phyloP scores from a whole-genome alignment of 2,888 invertebrate species.

The Acanthopleura granulata region DNA sequence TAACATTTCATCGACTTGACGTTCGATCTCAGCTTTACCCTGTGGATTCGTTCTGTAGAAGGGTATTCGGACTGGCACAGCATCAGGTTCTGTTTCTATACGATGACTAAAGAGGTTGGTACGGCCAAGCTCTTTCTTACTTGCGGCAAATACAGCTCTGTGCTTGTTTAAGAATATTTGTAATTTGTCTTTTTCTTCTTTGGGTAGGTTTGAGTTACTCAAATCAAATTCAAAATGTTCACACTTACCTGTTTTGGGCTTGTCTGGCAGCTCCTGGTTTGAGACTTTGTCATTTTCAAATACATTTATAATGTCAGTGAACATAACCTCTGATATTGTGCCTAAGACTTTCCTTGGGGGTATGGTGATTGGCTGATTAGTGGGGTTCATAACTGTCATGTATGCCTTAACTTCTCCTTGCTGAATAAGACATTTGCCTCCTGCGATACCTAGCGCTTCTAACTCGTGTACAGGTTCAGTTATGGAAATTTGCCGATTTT shows the following conservation, averaged over 20 bases:
- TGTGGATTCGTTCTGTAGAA: conserved; percentile 22
- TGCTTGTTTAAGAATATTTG: background rate
- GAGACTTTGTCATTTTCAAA: background rate
- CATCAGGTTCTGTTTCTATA: conserved; percentile 32
- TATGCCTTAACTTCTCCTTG: conserved; percentile 15
- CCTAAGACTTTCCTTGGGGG: background rate
- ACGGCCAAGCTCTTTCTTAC: too few relatives aligned
- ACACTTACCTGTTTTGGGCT: background rate
- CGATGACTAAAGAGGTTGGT: conserved; percentile 24
- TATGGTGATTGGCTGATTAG: conserved; percentile 21
- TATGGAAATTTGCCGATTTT: conserved; percentile 16
- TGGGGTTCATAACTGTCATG: conserved; percentile 24
- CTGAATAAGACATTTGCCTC: conserved; percentile 24
- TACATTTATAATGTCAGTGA: conserved; percentile 14
- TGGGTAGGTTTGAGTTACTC: background rate
- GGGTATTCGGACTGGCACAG: background rate
- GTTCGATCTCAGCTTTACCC: conserved; percentile 28
- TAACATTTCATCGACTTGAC: conserved; percentile 27
- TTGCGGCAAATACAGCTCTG: conserved; percentile 3
- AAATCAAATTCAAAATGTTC: conserved; percentile 14
- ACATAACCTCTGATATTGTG: conserved; percentile 10
- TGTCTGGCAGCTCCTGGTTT: background rate
- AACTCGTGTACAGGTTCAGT: conserved; percentile 24
- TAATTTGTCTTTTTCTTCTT: background rate
- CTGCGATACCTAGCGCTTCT: conserved; percentile 15